phyloP scores from a whole-genome alignment of 2,797 vertebrate species.

The Rhyacichthys aspro region DNA sequence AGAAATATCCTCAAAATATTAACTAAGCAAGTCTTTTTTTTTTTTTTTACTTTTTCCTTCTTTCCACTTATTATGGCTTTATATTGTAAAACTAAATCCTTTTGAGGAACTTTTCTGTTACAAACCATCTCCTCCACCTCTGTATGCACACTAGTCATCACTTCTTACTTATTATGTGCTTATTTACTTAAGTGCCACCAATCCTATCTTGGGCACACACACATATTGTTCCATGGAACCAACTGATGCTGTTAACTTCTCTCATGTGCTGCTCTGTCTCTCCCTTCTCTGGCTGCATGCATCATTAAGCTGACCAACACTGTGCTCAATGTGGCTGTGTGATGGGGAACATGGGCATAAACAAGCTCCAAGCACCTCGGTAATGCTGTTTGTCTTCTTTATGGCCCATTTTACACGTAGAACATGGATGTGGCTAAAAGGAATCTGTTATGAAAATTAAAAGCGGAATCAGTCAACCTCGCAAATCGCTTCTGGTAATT shows the following conservation, averaged over 20 bases:
- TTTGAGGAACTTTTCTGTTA: no score
- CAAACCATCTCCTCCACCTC: no score
- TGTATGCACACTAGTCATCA: no score
- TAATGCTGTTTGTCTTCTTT: conserved; percentile 68
- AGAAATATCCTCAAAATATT: no score
- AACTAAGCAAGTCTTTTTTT: no score
- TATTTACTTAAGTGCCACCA: no score
- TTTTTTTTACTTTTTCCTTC: no score
- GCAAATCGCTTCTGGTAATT: conserved; percentile 26
- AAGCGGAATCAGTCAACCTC: conserved; percentile 12
- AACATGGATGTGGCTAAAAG: conserved; percentile 55
- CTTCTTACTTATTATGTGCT: no score
- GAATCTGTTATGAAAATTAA: conserved; percentile 49
- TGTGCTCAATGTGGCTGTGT: conserved; percentile 47
- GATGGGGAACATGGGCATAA: conserved; percentile 47
- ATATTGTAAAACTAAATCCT: no score
- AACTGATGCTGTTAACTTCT: conserved; percentile 29
- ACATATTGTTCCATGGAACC: conserved; percentile 25
- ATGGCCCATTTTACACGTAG: conserved; percentile 56
- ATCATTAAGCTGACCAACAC: conserved; percentile 69
- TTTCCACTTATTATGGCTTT: no score
- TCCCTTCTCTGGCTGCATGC: conserved; percentile 48
- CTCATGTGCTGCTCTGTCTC: conserved; percentile 25
- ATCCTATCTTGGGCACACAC: no score
- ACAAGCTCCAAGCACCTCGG: conserved; percentile 63